Evolutionary conservation across 2,888 invertebrate genomes (phyloP).

Genomic region (Fissipunctia ypsillon): DNA sequence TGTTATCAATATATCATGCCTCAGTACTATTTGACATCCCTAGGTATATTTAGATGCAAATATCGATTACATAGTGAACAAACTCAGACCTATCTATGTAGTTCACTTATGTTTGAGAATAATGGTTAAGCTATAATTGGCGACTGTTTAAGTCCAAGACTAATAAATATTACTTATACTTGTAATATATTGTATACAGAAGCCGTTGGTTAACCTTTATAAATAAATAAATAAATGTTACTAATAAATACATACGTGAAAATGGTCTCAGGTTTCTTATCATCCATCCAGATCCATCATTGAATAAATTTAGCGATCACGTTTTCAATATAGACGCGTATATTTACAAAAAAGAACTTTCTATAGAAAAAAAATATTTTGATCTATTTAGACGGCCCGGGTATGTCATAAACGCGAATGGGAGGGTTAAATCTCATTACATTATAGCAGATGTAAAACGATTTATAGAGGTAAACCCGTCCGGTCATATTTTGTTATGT

Average conservation of each 20-base stretch:
- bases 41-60: not conserved
- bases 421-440: slow-evolving; percentile 89
- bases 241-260: not conserved
- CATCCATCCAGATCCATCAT: slow-evolving; percentile 23
- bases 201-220: no score
- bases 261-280: slow-evolving; percentile 2
- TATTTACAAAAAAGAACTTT: slow-evolving; percentile 62
- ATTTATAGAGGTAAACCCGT: slow-evolving; percentile 85
- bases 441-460: slow-evolving; percentile 88
- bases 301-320: slow-evolving; percentile 14
- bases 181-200: no score
- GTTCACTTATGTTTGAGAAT: no score
- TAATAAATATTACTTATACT: no score
- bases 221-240: no score
- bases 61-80: not conserved
- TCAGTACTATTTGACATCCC: not conserved
- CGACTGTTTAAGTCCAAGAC: no score
- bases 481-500: slow-evolving; percentile 87
- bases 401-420: slow-evolving; percentile 85
- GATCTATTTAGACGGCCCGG: slow-evolving; percentile 81
- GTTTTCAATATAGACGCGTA: slow-evolving; percentile 51
- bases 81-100: not conserved
- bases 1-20: not conserved
- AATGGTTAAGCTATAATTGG: no score
- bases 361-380: slow-evolving; percentile 78